These are phyloP conservation scores for Addax nasomaculatus DNA, from an alignment of 2,113 vertebrate genomes.

Conservation along the genomic window DNA sequence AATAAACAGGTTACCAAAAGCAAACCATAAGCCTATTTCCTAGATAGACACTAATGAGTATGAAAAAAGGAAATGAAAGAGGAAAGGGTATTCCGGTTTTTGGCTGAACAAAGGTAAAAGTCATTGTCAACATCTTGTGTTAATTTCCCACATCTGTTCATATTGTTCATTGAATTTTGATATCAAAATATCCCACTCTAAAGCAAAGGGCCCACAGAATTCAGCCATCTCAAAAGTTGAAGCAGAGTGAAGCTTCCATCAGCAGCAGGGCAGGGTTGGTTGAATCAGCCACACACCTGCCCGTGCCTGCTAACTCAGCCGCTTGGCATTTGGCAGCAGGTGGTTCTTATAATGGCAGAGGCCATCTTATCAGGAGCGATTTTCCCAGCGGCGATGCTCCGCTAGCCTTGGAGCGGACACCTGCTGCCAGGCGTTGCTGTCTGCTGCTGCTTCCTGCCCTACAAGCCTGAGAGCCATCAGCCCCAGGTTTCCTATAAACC, in stretches of 20 bases:
- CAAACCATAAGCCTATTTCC: not conserved
- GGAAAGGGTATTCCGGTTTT: not conserved
- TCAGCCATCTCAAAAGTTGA: constrained; percentile 56
- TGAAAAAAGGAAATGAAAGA: not conserved
- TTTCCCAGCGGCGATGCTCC: constrained; percentile 51
- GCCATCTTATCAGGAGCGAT: constrained; percentile 57
- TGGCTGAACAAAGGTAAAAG: not conserved
- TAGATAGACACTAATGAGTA: not conserved
- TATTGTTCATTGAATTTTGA: constrained; percentile 41
- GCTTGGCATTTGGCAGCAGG: constrained; percentile 63
- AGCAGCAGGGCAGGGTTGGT: constrained; percentile 25
- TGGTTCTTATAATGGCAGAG: constrained; percentile 51
- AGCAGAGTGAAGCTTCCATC: constrained; percentile 43
- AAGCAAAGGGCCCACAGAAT: constrained; percentile 37
- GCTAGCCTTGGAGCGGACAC: constrained; percentile 66
- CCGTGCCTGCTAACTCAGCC: constrained; percentile 31
- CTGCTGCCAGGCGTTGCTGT: constrained; percentile 44
- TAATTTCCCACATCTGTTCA: constrained; percentile 60
- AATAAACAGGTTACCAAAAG: not conserved
- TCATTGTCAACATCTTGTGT: constrained; percentile 53
- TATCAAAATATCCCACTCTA: constrained; percentile 32
- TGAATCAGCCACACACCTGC: constrained; percentile 48
- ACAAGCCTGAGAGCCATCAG: constrained; percentile 68
- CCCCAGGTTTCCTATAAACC: constrained; percentile 59
- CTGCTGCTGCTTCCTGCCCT: constrained; percentile 52